Base-by-base conservation (phyloP, 2,888 invertebrate genomes). In the Agrochola lota region DNA sequence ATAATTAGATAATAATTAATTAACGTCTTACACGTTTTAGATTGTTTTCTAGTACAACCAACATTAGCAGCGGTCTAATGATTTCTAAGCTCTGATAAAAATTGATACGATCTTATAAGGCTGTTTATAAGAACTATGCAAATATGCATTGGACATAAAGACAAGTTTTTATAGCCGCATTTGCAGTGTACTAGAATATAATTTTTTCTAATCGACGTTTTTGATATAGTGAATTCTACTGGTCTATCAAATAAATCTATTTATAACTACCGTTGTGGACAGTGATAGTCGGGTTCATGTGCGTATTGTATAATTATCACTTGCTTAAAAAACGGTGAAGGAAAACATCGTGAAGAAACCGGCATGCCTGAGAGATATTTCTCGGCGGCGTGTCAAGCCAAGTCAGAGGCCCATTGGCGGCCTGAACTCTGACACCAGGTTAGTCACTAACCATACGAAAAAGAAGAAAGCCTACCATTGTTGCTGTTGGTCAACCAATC, bases 1-100 rank as follows among this genome's bases (percentile, higher is more conserved):
- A 77, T 83, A 76, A 87, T 88, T 80, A 86, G 85, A 80, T 88
- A 85, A 88, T 79, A n/a, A 70, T 69, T 35, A 20, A 60, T 55
- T 67, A 11, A 17, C 35, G 6, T 35, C 60, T 74, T 70, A 80
- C 62, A 55, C 20, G 59, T 70, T 74, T 72, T 62, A 26, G 30
- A 30, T 60, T 20, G 43, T 74, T n/a, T 59, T 46, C 59, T 66
- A 70, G 63, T 75, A 69, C 72, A 40, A 69, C 80, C 66, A 66
- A 57, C 66, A 63, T 66, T 71, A 20, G 43, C 64, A 26, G 71
- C 69, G 55, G 62, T n/a, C 84, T n/a, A 66, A 68, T 64, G 55
- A 55, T 57, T 72, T 86, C 80, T 86, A 74, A 74, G 78, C 64
- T 82, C 55, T 74, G 60, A 85, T 78, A 78, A 71, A 59, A 64